Percentiles rank a stretch among this genome's conserved stretches.
Evolutionary conservation across 1,140 invertebrate species (phyloP).

Genomic region (Bombus confusus): DNA sequence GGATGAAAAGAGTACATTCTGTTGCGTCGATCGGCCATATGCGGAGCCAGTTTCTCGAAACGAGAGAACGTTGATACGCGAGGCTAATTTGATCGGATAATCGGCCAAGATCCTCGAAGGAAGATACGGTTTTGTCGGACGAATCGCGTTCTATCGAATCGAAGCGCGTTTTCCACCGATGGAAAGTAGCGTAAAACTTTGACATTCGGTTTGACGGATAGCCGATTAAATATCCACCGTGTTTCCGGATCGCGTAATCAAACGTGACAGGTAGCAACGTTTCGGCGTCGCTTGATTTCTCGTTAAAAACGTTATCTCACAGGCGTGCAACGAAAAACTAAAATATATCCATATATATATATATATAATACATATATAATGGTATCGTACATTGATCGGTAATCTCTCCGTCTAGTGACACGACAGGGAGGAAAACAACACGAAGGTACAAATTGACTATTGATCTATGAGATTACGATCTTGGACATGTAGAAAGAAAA

Average conservation of each 20-base stretch:
- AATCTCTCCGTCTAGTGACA: not conserved
- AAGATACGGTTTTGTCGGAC: too few species aligned
- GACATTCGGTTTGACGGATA: conserved; percentile 9
- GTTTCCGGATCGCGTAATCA: conserved; percentile 14
- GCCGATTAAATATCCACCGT: conserved; percentile 32
- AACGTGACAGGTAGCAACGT: conserved; percentile 26
- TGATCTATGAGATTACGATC: conserved; percentile 12
- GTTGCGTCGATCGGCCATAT: not conserved
- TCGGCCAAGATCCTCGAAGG: not conserved
- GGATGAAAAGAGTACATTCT: not conserved
- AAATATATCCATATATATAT: not conserved
- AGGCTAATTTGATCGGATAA: not conserved
- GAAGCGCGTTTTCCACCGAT: not conserved
- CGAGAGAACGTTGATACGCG: not conserved
- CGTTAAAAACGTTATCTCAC: conserved; percentile 34
- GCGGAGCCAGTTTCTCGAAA: not conserved
- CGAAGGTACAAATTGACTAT: not conserved
- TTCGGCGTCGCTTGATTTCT: conserved; percentile 28
- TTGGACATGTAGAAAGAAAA: not conserved
- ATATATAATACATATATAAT: not conserved
- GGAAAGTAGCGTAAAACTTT: not conserved
- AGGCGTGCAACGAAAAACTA: not conserved
- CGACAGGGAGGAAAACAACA: not conserved
- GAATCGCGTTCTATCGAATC: not conserved
- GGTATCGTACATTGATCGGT: not conserved